Conservation (phyloP, 2,888 invertebrate species). For the Cephus sareptanus region DNA sequence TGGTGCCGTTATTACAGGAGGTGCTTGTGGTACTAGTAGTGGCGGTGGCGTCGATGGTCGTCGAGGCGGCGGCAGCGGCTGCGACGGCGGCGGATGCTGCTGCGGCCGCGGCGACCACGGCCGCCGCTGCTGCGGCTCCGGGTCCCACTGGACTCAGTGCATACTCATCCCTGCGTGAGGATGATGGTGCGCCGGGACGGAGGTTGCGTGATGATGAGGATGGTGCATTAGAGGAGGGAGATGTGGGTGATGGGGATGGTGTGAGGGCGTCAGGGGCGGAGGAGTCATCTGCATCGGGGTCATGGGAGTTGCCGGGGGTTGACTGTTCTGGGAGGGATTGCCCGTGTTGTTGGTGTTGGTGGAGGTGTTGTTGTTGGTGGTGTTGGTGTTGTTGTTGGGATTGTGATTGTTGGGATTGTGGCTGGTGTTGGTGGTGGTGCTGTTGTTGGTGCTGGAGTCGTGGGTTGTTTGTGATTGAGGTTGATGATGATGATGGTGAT, state of each 20-base stretch:
- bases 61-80: constrained; percentile 13
- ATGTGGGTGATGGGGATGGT: constrained; percentile 72
- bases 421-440: background rate
- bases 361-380: constrained; percentile 36
- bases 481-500: constrained; percentile 30
- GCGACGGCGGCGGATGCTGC: constrained; percentile 27
- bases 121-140: constrained; percentile 65
- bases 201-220: constrained; percentile 65
- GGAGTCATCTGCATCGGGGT: constrained; percentile 68
- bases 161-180: constrained; percentile 70
- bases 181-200: constrained; percentile 62
- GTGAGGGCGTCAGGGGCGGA: constrained; percentile 69
- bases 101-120: constrained; percentile 63
- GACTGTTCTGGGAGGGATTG: constrained; percentile 51
- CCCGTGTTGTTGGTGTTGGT: constrained; percentile 39
- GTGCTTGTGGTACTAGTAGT: background rate
- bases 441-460: constrained; percentile 52
- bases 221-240: constrained; percentile 72
- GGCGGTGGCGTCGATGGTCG: constrained; percentile 6
- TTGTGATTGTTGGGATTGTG: background rate
- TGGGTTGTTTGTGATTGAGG: constrained; percentile 26
- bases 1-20: constrained; percentile 42
- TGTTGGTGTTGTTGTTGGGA: constrained; percentile 41
- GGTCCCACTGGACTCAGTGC: constrained; percentile 85
- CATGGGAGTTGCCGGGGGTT: constrained; percentile 68